Evolutionary conservation across 2,113 vertebrate genomes (phyloP).

Genomic region (Alces alces): DNA sequence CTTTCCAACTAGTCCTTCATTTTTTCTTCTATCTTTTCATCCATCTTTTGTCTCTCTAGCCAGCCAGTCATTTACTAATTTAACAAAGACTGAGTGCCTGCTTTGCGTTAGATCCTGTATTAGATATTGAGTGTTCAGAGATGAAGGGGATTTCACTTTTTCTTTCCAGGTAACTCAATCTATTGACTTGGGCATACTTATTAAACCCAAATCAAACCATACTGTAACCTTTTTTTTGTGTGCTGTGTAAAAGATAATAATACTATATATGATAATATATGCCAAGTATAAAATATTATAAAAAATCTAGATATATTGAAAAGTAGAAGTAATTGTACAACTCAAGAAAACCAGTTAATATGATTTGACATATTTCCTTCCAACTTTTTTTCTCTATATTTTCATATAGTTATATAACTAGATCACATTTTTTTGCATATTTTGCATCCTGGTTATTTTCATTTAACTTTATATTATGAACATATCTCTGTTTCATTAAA

Average conservation of each 20-base stretch:
- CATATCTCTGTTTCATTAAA: neutral
- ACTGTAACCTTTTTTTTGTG: neutral
- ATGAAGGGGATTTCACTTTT: neutral
- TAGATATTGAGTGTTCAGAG: neutral
- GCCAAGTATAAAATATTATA: neutral
- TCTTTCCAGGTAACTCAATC: neutral
- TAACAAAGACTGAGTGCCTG: neutral
- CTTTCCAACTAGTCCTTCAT: neutral
- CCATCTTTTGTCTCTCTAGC: neutral
- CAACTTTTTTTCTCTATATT: neutral
- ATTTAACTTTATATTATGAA: neutral
- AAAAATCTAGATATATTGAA: neutral
- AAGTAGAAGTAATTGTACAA: constrained; percentile 1
- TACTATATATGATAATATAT: neutral
- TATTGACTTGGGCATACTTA: neutral
- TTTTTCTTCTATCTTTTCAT: neutral
- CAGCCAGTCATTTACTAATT: neutral
- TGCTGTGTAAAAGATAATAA: neutral
- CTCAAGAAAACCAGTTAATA: neutral
- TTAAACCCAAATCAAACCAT: neutral
- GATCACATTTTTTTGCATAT: neutral
- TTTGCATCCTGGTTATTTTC: neutral
- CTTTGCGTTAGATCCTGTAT: neutral
- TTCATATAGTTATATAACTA: neutral
- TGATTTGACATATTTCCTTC: neutral